Conservation (phyloP, 2,113 vertebrate genomes). For the Dasyurus viverrinus region DNA sequence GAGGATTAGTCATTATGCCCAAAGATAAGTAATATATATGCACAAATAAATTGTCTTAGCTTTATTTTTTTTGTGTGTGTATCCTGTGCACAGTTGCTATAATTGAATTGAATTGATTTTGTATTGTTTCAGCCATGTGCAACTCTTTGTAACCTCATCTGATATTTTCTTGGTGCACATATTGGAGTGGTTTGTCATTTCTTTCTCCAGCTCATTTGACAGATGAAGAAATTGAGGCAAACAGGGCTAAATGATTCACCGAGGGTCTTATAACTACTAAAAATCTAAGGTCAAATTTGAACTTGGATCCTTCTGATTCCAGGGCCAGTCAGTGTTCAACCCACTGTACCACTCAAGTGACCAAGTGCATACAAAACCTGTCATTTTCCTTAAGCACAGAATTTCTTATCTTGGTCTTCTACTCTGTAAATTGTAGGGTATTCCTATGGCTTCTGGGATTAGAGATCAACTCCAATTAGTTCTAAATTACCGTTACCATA, state of each 20-base stretch:
- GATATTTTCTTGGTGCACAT: neutral
- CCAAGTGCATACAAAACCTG: too few relatives aligned
- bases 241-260: neutral
- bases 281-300: neutral
- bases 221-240: neutral
- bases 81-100: neutral
- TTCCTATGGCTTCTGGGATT: too few relatives aligned
- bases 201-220: neutral
- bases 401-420: too few relatives aligned
- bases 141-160: neutral
- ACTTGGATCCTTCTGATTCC: neutral
- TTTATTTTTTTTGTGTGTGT: neutral
- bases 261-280: neutral
- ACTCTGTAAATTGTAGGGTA: too few relatives aligned
- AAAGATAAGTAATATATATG: neutral
- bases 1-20: neutral
- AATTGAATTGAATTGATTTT: neutral
- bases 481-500: too few relatives aligned
- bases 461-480: too few relatives aligned
- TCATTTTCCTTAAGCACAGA: too few relatives aligned
- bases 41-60: neutral
- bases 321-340: too few relatives aligned
- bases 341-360: too few relatives aligned
- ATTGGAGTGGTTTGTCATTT: neutral
- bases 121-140: neutral